Base-by-base conservation (phyloP, 1,140 invertebrate genomes). In the Drosophila sturtevanti region DNA sequence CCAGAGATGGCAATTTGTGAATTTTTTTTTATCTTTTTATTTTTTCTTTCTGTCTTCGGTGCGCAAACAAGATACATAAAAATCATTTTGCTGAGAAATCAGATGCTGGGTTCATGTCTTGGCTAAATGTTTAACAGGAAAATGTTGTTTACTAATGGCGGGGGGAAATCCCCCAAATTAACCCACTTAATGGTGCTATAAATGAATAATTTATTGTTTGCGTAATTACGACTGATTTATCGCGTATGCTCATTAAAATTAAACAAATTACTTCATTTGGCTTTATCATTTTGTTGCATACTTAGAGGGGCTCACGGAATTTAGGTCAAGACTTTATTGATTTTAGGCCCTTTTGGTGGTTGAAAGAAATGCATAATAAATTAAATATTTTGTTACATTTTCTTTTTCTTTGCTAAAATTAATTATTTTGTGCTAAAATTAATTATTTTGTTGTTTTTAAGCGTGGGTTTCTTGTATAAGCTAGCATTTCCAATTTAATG, bases 31-130 rank as follows among this genome's bases (percentile, higher is more conserved):
- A n/a, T n/a, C n/a, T n/a, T n/a, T 21, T 48, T 48, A 48, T 48
- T 16, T 21, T 48, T 44, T 41, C 7, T 41, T 18, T 7, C 9
- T 9, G 41, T 14, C 41, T 44, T 48, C 21, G 16, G 41, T 48
- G 41, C 24, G 59, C 64, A 76, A 78, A 71, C 58, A 68, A 65
- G 66, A 63, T 69, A 64, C 10, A 10, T 18, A 59, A 27, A 59
- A 63, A 65, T 76, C 51, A 41, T 67, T 24, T 34, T 48, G 54
- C n/a, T 61, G 27, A 56, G 14, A 34, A 34, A 56, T 10, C 54
- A 16, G 41, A 44, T 27, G 14, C 7, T 22, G 10, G 77, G 81
- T 85, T 70, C 1, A 56, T 48, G 81, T 68, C 77, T 54, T 34
- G 41, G 41, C 68, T 84, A 62, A 52, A 22, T 0, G n/a, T 12